Evolutionary conservation across 2,797 vertebrate genomes (phyloP).

Genomic region (Pseudochaenichthys georgianus): DNA sequence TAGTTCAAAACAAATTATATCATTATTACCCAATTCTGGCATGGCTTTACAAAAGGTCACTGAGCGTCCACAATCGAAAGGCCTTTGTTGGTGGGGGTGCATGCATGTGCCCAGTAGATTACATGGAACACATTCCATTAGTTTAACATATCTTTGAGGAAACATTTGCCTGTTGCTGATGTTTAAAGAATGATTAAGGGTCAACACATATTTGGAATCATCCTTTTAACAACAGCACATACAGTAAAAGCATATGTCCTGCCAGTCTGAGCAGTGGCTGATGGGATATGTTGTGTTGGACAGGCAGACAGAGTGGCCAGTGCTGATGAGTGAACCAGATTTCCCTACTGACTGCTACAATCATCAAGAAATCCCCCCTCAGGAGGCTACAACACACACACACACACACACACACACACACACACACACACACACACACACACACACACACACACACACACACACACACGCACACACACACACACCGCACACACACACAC

Average conservation of each 20-base stretch:
- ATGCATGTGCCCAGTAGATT: no score
- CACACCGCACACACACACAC: no score
- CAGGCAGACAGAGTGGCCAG: background rate
- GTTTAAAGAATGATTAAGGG: background rate
- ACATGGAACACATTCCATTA: no score
- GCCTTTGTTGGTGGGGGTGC: no score
- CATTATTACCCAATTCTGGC: no score
- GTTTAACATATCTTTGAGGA: no score
- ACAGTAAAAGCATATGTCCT: background rate
- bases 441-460: no score
- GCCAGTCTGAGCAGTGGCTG: background rate
- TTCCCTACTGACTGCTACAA: constrained; percentile 25
- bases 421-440: no score
- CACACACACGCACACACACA: no score
- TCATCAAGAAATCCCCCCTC: constrained; percentile 5
- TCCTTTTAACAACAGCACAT: background rate
- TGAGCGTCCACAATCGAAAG: no score
- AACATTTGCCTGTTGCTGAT: background rate
- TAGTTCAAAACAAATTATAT: no score
- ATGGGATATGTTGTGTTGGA: background rate
- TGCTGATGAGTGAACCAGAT: constrained; percentile 14
- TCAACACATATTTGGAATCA: background rate
- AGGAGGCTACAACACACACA: background rate
- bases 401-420: background rate
- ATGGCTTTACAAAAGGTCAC: no score